Evolutionary conservation across 2,113 vertebrate species (phyloP), one percentile per base, ranked within the genome.

Genomic region (Desmodus rotundus): DNA sequence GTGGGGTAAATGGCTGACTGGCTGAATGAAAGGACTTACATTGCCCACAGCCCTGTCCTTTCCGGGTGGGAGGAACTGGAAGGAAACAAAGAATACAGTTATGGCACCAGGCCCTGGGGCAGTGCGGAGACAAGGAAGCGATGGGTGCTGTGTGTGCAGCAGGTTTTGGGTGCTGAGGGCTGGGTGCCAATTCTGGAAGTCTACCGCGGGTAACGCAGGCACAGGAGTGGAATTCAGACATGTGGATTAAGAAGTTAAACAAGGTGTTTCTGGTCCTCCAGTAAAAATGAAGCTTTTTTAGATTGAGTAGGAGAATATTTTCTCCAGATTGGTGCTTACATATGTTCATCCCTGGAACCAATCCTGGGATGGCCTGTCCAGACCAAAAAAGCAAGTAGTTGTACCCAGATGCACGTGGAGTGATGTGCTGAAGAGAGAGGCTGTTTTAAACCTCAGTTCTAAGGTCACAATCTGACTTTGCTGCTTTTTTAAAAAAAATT

Each of bases 401-500:
- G 13, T 24, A 43, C 24, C 2, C 22, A 36, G 19, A 16, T 12
- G 8, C 0, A 0, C 20, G 36, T 41, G 31, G n/a, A 78, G 4
- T 28, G 33, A 38, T 13, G 9, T 24, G 4, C 14, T 4, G 4
- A 28, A 52, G 38, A 63, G 12, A 72, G 50, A 65, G 61, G 28
- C 11, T n/a, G 19, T 33, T 33, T 20, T 15, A 13, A 41, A 63
- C 2, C 16, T 91, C 10, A 10, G 38, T 36, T 65, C 33, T 19
- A 36, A 77, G 52, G 22, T 43, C 38, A 43, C 45, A 11, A 47
- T 61, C 84, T 83, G 74, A 86, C 5, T 43, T 89, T 14, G 15
- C 33, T 38, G 22, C 20, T 19, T 76, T 85, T 20, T 45, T 47
- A n/a, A n/a, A n/a, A n/a, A 5, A 58, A 8, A 58, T 58, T 58